Evolutionary conservation across 2,113 vertebrate species (phyloP).

Genomic region (Menura novaehollandiae): DNA sequence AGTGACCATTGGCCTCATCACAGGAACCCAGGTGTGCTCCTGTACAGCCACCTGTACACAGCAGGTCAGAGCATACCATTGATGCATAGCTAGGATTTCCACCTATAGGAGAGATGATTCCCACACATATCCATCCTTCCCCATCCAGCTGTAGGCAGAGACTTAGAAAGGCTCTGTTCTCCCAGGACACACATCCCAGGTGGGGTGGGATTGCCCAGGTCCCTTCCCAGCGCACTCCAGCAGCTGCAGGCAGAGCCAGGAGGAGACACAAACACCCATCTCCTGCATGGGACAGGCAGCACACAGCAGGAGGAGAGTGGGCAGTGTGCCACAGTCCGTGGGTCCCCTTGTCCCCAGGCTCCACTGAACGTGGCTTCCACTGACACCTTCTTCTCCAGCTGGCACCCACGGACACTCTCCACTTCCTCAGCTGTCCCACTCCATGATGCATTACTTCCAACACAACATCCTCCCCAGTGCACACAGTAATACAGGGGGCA

Average conservation of each 20-base stretch:
- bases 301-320: background rate
- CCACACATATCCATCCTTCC: background rate
- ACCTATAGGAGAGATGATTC: rapidly evolving
- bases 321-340: rapidly evolving
- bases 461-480: rapidly evolving
- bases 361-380: rapidly evolving
- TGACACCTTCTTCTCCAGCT: background rate
- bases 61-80: background rate
- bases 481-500: background rate
- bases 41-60: rapidly evolving
- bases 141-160: background rate
- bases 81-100: background rate
- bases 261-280: background rate
- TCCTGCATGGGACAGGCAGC: background rate
- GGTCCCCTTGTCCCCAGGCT: background rate
- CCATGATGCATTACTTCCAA: background rate
- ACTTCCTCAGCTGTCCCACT: background rate
- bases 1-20: background rate
- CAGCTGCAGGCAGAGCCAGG: background rate
- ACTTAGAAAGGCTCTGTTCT: background rate
- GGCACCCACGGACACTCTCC: rapidly evolving
- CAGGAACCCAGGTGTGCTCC: background rate
- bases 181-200: background rate
- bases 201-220: background rate
- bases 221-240: background rate